Evolutionary conservation across 2,888 invertebrate species (phyloP).

Genomic region (Synanthedon vespiformis): DNA sequence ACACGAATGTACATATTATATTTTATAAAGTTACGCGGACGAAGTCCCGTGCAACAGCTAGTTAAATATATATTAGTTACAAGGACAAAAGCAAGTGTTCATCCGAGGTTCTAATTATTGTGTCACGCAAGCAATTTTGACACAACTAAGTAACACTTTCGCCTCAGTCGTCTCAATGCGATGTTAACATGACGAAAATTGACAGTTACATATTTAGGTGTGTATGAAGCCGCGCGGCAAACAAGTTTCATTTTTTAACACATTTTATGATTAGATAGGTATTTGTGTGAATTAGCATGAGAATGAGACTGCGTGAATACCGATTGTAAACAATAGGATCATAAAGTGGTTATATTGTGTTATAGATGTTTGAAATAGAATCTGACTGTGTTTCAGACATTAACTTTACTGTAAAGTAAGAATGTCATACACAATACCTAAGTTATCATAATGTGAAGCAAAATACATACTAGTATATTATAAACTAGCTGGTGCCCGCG

Average conservation of each 20-base stretch:
- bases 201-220: slow-evolving; percentile 9
- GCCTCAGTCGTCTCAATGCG: slow-evolving; percentile 20
- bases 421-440: no score
- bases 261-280: slow-evolving; percentile 20
- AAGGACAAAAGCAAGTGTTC: no score
- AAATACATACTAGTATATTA: no score
- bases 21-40: no score
- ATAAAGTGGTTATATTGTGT: slow-evolving; percentile 7
- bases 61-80: no score
- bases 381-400: no score
- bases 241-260: slow-evolving; percentile 16
- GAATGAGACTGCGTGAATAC: slow-evolving; percentile 33
- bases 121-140: slow-evolving; percentile 20
- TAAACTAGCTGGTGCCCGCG: no score
- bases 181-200: slow-evolving; percentile 17
- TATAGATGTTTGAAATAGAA: no score
- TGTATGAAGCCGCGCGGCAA: slow-evolving; percentile 8
- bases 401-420: no score
- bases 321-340: slow-evolving; percentile 28
- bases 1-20: no score
- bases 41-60: no score
- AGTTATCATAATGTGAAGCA: no score
- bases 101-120: slow-evolving; percentile 24
- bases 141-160: slow-evolving; percentile 25
- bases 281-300: slow-evolving; percentile 15